phyloP scores from a whole-genome alignment of 2,888 invertebrate genomes.

The Busseola fusca region DNA sequence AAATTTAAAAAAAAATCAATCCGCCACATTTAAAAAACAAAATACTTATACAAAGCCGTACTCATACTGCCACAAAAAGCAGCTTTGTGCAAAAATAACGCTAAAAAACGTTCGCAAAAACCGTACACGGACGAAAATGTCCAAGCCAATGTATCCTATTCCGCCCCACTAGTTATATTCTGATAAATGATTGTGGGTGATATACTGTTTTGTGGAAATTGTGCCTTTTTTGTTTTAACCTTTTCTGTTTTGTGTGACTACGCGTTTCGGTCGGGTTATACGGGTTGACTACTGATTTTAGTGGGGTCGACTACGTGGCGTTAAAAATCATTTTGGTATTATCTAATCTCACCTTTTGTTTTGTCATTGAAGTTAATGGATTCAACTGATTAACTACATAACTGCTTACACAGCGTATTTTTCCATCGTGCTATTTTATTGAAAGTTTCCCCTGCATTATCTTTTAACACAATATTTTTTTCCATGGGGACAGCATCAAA shows the following conservation, averaged over 20 bases:
- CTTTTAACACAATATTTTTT: slow-evolving; percentile 31
- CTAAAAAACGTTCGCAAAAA: slow-evolving; percentile 65
- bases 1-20: slow-evolving; percentile 43
- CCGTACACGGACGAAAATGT: slow-evolving; percentile 72
- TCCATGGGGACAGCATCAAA: slow-evolving; percentile 14
- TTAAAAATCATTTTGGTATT: slow-evolving; percentile 52
- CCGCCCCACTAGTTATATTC: slow-evolving; percentile 85
- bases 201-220: slow-evolving; percentile 72
- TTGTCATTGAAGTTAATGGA: slow-evolving; percentile 24
- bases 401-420: slow-evolving; percentile 6
- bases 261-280: slow-evolving; percentile 61
- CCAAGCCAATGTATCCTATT: slow-evolving; percentile 80
- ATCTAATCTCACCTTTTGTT: slow-evolving; percentile 34
- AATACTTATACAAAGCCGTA: slow-evolving; percentile 50
- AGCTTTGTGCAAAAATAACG: slow-evolving; percentile 60
- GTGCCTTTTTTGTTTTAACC: slow-evolving; percentile 70
- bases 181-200: slow-evolving; percentile 85
- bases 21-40: slow-evolving; percentile 40
- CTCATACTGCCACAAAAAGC: slow-evolving; percentile 56
- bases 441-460: slow-evolving; percentile 13
- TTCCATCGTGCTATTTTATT: neutral
- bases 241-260: slow-evolving; percentile 57
- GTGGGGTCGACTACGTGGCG: slow-evolving; percentile 29
- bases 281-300: slow-evolving; percentile 52
- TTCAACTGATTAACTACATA: slow-evolving; percentile 11